phyloP scores from a whole-genome alignment of 2,797 vertebrate genomes.

The Lophotriccus pileatus region DNA sequence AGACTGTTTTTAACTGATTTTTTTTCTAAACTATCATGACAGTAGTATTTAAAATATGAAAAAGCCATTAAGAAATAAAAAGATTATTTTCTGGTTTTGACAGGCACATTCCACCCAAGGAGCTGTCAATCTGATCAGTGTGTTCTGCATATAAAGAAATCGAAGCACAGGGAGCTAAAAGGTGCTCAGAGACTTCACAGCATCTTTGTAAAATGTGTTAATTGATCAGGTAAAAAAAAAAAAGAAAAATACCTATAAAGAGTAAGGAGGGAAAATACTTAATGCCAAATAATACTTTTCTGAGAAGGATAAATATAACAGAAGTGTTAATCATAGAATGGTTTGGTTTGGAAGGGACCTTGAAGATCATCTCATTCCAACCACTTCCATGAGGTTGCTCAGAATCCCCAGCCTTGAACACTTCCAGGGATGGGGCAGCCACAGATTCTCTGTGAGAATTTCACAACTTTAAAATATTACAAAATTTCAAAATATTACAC shows the following conservation, averaged over 20 bases:
- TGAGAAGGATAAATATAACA: background rate
- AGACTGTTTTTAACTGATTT: background rate
- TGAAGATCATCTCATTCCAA: background rate
- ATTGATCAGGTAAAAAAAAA: background rate
- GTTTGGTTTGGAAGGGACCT: background rate
- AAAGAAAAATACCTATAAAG: background rate
- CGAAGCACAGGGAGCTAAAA: background rate
- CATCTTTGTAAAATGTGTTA: background rate
- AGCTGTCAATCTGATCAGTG: background rate
- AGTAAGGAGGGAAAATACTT: background rate
- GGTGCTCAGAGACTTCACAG: background rate
- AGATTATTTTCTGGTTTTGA: background rate
- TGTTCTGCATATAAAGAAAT: background rate
- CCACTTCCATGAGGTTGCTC: background rate
- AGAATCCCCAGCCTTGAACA: background rate
- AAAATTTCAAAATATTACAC: background rate
- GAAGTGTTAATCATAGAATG: background rate
- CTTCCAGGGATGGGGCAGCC: background rate
- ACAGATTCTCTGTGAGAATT: background rate
- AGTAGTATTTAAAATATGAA: constrained; percentile 31
- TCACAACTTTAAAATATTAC: background rate
- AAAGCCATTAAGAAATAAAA: background rate
- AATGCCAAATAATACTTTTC: background rate
- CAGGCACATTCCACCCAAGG: background rate
- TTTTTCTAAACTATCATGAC: background rate